Conservation (phyloP, 2,113 vertebrate genomes). For the Procavia capensis region DNA sequence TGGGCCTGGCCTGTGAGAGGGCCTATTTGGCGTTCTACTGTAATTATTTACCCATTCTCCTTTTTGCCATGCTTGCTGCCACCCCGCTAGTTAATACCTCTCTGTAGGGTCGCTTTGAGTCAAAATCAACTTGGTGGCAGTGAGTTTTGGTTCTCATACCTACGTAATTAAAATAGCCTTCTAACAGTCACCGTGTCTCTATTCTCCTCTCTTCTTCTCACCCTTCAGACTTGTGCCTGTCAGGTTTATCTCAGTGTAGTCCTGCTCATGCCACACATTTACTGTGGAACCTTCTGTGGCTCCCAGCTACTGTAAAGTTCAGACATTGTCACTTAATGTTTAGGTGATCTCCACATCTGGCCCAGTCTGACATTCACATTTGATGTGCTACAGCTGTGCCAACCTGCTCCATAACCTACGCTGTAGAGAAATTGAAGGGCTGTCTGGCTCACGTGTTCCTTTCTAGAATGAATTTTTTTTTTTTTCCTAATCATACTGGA, state of each 20-base stretch:
- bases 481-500: not conserved
- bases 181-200: not conserved
- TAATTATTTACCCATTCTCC: not conserved
- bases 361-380: not conserved
- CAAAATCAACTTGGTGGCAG: too few species aligned
- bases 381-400: not conserved
- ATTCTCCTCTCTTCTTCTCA: not conserved
- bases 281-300: not conserved
- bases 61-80: not conserved
- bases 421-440: not conserved
- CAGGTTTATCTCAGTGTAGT: not conserved
- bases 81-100: not conserved
- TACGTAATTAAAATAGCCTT: not conserved
- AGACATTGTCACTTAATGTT: not conserved
- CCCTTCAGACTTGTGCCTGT: not conserved
- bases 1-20: not conserved
- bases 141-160: too few species aligned
- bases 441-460: not conserved
- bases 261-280: not conserved
- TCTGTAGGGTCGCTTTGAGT: too few species aligned
- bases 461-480: not conserved
- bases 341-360: not conserved
- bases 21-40: constrained; percentile 37
- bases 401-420: not conserved
- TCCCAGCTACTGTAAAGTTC: not conserved